Evolutionary conservation across 2,113 vertebrate species (phyloP).

Genomic region (Synodontis membranacea): DNA sequence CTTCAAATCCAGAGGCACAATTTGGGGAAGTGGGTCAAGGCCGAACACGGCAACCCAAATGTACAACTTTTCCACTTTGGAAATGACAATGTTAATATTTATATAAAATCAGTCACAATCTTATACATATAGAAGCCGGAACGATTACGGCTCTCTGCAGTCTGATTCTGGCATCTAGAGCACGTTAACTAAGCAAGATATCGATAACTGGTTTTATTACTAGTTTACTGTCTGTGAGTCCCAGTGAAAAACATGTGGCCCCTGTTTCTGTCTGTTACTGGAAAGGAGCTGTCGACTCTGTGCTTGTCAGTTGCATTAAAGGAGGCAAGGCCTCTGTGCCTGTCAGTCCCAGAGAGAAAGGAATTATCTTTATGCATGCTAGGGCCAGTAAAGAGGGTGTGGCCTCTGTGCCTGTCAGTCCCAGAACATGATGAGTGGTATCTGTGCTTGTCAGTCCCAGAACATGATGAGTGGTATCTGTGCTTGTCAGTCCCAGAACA

Average conservation of each 20-base stretch:
- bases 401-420: background rate
- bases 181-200: background rate
- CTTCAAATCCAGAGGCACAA: constrained; percentile 11
- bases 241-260: background rate
- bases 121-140: constrained; percentile 17
- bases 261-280: background rate
- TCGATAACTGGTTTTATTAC: background rate
- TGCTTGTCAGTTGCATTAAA: background rate
- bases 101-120: background rate
- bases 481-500: too few relatives aligned
- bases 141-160: constrained; percentile 21
- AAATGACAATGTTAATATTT: constrained; percentile 30
- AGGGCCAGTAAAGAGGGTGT: background rate
- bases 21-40: constrained; percentile 45
- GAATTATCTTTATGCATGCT: background rate
- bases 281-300: background rate
- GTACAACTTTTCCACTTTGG: background rate
- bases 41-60: background rate
- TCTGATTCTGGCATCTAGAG: constrained; percentile 11
- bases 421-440: background rate
- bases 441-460: background rate
- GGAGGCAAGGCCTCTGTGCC: background rate
- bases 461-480: too few relatives aligned
- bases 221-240: background rate
- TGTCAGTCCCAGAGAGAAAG: background rate